phyloP scores from a whole-genome alignment of 2,888 invertebrate genomes.

The Perdita meconis region DNA sequence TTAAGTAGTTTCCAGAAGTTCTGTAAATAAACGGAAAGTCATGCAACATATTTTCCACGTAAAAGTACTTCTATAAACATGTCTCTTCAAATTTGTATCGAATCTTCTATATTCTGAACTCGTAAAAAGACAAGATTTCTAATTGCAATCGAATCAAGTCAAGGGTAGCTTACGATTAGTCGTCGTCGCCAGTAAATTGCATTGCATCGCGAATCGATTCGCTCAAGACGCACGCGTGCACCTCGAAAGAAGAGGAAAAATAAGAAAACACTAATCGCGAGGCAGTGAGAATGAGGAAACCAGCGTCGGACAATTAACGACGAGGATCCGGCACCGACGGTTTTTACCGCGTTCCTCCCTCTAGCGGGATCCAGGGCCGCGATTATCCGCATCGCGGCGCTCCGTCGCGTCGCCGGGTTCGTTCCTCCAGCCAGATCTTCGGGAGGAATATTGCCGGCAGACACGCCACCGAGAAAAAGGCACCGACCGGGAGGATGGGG shows the following conservation, averaged over 20 bases:
- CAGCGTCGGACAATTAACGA: slow-evolving; percentile 58
- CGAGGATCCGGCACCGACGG: slow-evolving; percentile 39
- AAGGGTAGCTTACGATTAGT: too few relatives aligned
- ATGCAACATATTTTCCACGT: too few relatives aligned
- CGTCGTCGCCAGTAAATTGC: background rate
- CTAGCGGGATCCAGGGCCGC: slow-evolving; percentile 44
- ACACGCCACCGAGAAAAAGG: slow-evolving; percentile 48
- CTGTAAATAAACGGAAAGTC: too few relatives aligned
- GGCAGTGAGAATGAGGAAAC: slow-evolving; percentile 36
- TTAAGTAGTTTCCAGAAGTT: too few relatives aligned
- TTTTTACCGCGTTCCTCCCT: slow-evolving; percentile 30
- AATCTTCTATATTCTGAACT: too few relatives aligned
- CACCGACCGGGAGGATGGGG: slow-evolving; percentile 30
- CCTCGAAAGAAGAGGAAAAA: slow-evolving; percentile 11
- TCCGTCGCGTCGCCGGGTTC: slow-evolving; percentile 37
- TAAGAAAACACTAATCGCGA: slow-evolving; percentile 13
- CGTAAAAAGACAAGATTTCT: too few relatives aligned
- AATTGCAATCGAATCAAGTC: too few relatives aligned
- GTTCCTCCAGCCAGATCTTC: slow-evolving; percentile 26
- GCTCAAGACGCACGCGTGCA: background rate
- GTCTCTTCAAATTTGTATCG: too few relatives aligned
- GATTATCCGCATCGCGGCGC: too few relatives aligned
- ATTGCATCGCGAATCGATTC: slow-evolving; percentile 13
- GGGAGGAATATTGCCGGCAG: slow-evolving; percentile 45
- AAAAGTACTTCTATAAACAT: too few relatives aligned